Conservation (phyloP, 2,113 vertebrate species). For the Pseudorasbora parva region DNA sequence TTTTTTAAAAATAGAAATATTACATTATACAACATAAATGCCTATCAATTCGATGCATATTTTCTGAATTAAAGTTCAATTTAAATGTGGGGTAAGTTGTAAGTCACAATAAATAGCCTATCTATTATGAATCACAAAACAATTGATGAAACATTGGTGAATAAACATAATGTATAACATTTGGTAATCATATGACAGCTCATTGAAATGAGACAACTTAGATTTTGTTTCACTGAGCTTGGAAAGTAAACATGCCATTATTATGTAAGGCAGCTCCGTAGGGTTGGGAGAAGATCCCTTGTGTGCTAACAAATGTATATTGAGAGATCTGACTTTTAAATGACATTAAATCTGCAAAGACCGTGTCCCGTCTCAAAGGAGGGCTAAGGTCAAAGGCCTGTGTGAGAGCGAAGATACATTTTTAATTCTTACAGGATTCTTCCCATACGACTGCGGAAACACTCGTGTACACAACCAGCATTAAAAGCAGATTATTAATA, state of each 20-base stretch:
- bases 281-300: background rate
- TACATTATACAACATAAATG: too few relatives aligned
- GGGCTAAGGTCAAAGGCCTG: constrained; percentile 1
- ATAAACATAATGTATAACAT: background rate
- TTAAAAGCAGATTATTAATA: constrained; percentile 23
- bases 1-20: background rate
- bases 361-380: background rate
- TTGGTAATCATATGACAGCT: background rate
- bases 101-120: background rate
- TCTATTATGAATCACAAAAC: background rate
- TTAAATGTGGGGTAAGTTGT: background rate
- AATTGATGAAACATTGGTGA: background rate
- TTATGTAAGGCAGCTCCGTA: constrained; percentile 5
- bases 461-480: constrained; percentile 9
- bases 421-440: background rate
- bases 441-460: background rate
- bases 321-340: constrained; percentile 8
- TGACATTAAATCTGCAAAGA: constrained; percentile 11
- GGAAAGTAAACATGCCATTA: background rate
- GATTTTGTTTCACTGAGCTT: background rate
- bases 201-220: background rate
- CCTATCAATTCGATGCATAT: background rate
- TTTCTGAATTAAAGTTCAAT: background rate
- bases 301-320: constrained; percentile 5
- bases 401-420: background rate